These are phyloP conservation scores for Eretmochelys imbricata DNA, from an alignment of 2,113 vertebrate species.

Conservation along the genomic window DNA sequence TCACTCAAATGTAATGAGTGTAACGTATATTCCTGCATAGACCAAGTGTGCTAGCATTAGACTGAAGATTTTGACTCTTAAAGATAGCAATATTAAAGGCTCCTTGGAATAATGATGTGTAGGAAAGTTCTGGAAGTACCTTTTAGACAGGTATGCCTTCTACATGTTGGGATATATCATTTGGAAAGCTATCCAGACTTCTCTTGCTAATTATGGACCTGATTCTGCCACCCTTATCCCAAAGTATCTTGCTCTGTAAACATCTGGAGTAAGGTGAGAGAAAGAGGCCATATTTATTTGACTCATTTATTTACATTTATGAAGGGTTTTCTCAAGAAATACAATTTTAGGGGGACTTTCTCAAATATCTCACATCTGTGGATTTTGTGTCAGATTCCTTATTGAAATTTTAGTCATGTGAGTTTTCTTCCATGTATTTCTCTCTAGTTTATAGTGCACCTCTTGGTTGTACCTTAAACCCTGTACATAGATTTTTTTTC, in stretches of 20 bases:
- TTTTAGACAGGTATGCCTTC: background rate
- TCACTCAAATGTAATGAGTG: no score
- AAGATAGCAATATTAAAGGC: background rate
- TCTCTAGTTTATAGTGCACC: background rate
- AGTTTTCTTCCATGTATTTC: background rate
- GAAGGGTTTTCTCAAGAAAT: background rate
- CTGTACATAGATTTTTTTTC: background rate
- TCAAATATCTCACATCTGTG: background rate
- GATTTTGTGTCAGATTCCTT: background rate
- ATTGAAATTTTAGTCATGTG: background rate
- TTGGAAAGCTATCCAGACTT: background rate
- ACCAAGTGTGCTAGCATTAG: background rate
- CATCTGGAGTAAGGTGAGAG: background rate
- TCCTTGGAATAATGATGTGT: background rate
- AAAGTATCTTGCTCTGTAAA: background rate
- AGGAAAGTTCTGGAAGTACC: background rate
- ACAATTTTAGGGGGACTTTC: background rate
- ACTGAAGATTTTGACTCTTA: background rate
- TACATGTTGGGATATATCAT: background rate
- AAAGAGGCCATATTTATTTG: background rate
- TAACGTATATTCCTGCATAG: background rate
- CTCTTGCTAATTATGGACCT: background rate
- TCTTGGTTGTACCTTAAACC: background rate
- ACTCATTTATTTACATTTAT: background rate
- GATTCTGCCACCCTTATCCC: background rate